Conservation (phyloP, 2,888 invertebrate species). For the Tillus elongatus region DNA sequence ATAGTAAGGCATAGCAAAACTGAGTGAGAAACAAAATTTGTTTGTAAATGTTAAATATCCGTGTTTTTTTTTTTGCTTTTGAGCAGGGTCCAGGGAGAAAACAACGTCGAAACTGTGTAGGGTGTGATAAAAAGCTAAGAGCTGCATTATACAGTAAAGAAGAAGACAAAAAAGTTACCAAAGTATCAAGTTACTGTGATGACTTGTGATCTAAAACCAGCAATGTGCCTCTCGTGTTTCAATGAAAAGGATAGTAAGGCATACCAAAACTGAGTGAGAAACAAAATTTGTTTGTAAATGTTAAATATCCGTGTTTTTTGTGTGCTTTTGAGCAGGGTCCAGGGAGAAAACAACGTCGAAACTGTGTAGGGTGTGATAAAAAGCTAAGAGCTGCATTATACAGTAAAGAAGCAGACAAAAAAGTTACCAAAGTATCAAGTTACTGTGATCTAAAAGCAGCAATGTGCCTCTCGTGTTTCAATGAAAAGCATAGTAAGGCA, state of each 20-base stretch:
- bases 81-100: background rate
- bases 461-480: slow-evolving; percentile 3
- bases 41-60: slow-evolving; percentile 1
- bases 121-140: background rate
- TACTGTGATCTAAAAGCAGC: slow-evolving; percentile 2
- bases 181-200: background rate
- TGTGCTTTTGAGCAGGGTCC: too few relatives aligned
- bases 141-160: background rate
- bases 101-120: slow-evolving; percentile 1
- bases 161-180: slow-evolving; percentile 1
- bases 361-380: too few relatives aligned
- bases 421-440: slow-evolving; percentile 3
- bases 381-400: slow-evolving; percentile 1
- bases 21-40: background rate
- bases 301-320: background rate
- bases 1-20: slow-evolving; percentile 3
- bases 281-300: background rate
- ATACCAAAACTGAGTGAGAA: background rate
- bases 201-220: slow-evolving; percentile 1
- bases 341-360: too few relatives aligned
- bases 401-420: slow-evolving; percentile 3
- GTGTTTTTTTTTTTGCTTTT: too few relatives aligned
- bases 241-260: slow-evolving; percentile 3
- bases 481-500: slow-evolving; percentile 3
- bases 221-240: slow-evolving; percentile 2